A percentile compares a stretch with the other conserved stretches of the same genome.
phyloP scores from a whole-genome alignment of 2,888 invertebrate genomes.

The Abrostola tripartita region DNA sequence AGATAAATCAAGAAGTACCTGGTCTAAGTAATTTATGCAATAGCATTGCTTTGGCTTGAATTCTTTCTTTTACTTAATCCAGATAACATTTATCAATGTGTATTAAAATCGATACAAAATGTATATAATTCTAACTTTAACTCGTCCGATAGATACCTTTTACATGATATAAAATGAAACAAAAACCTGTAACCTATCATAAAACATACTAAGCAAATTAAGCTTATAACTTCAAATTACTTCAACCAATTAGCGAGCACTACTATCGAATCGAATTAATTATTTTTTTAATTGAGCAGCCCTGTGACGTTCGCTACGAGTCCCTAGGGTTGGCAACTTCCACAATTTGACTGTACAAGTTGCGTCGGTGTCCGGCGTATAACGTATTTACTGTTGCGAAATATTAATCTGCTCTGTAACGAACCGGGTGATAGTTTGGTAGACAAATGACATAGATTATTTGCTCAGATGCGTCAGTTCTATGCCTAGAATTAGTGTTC shows the following conservation, averaged over 20 bases:
- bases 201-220: slow-evolving; percentile 39
- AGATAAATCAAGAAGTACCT: too few species aligned
- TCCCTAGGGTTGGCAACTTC: slow-evolving; percentile 83
- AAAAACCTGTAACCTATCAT: slow-evolving; percentile 16
- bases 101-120: too few species aligned
- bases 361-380: slow-evolving; percentile 79
- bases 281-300: slow-evolving; percentile 60
- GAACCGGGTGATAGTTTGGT: slow-evolving; percentile 78
- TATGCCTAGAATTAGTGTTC: background rate
- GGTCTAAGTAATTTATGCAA: too few species aligned
- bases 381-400: slow-evolving; percentile 86
- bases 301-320: slow-evolving; percentile 53
- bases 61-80: too few species aligned
- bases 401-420: slow-evolving; percentile 85
- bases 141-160: background rate
- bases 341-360: slow-evolving; percentile 82
- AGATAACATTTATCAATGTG: too few species aligned
- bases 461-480: slow-evolving; percentile 55
- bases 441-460: slow-evolving; percentile 69
- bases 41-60: too few species aligned
- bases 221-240: slow-evolving; percentile 41
- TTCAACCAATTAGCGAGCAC: slow-evolving; percentile 45
- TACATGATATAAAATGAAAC: slow-evolving; percentile 3
- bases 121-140: too few species aligned
- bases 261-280: slow-evolving; percentile 53